Evolutionary conservation across 2,113 vertebrate genomes (phyloP).

Genomic region (Ploceus nigricollis): DNA sequence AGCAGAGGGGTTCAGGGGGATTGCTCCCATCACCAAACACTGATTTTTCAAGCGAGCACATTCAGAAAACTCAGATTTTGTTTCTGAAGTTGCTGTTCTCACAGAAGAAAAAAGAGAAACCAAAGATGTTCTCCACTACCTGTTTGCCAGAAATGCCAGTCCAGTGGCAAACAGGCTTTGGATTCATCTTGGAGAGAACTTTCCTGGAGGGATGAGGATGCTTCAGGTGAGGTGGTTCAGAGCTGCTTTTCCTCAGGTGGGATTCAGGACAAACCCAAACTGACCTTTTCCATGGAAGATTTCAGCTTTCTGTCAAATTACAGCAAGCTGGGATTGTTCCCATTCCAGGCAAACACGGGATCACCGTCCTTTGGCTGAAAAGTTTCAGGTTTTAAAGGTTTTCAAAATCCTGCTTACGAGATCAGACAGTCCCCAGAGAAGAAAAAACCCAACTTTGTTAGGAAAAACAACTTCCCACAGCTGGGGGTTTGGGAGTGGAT

Average conservation of each 20-base stretch:
- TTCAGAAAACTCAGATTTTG: neutral
- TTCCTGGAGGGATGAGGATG: neutral
- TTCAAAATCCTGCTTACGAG: neutral
- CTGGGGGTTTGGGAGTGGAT: neutral
- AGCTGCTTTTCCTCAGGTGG: neutral
- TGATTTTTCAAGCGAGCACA: neutral
- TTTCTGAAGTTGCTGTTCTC: neutral
- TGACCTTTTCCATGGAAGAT: neutral
- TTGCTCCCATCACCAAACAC: neutral
- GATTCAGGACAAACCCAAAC: neutral
- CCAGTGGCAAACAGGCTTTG: neutral
- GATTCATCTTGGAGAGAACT: neutral
- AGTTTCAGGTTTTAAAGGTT: neutral
- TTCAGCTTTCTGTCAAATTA: neutral
- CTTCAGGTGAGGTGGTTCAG: neutral
- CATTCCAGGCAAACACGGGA: accelerated
- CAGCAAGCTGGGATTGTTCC: neutral
- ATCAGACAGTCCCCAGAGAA: neutral
- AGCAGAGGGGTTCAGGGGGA: neutral
- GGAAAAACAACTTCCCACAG: neutral
- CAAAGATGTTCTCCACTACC: neutral
- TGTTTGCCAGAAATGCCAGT: neutral
- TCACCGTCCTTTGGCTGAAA: neutral
- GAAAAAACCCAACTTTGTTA: neutral
- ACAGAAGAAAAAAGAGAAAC: neutral